phyloP scores from a whole-genome alignment of 2,797 vertebrate genomes.

The Typhlichthys subterraneus region DNA sequence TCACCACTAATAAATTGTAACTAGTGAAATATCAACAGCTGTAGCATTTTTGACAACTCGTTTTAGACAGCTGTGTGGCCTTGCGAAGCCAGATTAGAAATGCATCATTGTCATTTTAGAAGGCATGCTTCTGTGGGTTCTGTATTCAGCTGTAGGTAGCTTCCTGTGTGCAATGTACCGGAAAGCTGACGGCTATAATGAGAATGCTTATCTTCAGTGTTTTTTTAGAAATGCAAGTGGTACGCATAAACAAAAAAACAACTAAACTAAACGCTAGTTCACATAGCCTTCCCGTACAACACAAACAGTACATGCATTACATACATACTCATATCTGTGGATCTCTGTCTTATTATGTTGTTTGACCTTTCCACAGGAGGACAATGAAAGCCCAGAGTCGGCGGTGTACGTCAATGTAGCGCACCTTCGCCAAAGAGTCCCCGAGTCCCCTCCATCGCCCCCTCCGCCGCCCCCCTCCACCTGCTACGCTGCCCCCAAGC shows the following conservation, averaged over 20 bases:
- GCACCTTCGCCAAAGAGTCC: constrained; percentile 69
- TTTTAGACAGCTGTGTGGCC: background rate
- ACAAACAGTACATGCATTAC: background rate
- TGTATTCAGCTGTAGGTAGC: constrained; percentile 14
- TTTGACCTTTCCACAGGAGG: constrained; percentile 48
- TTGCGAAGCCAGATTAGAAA: background rate
- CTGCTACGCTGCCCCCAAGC: constrained; percentile 50
- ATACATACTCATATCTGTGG: background rate
- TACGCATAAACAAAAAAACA: background rate
- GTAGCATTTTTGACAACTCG: too few relatives aligned
- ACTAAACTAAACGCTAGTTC: too few relatives aligned
- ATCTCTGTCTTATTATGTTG: background rate
- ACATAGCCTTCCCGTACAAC: background rate
- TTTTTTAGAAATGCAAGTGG: background rate
- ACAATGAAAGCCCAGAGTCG: constrained; percentile 55
- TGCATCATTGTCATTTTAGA: constrained; percentile 1
- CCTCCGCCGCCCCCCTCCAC: constrained; percentile 17
- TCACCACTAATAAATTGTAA: background rate
- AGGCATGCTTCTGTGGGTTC: constrained; percentile 7
- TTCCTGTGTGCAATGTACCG: constrained; percentile 54
- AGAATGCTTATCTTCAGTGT: background rate
- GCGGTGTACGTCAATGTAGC: constrained; percentile 88
- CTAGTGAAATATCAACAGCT: background rate
- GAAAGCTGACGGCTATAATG: constrained; percentile 21
- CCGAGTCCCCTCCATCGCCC: constrained; percentile 13